phyloP scores from a whole-genome alignment of 2,797 vertebrate genomes.

The Eremophila alpestris region DNA sequence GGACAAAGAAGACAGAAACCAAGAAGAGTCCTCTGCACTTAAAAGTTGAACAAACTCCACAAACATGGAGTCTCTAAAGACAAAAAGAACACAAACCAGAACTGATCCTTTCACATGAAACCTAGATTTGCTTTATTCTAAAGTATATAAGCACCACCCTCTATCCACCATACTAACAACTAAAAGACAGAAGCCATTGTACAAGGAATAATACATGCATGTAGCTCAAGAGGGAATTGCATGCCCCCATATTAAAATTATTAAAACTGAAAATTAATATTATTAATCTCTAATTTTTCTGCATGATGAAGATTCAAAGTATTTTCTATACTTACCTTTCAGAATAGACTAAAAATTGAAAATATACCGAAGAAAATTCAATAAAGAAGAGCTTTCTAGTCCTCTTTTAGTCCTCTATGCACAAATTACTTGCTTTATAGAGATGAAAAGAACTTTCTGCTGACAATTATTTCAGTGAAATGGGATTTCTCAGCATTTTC shows the following conservation, averaged over 20 bases:
- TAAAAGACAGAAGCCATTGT: neutral
- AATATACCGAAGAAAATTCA: neutral
- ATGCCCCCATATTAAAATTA: neutral
- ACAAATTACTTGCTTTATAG: neutral
- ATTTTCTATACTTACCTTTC: neutral
- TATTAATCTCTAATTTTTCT: neutral
- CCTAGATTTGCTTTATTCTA: neutral
- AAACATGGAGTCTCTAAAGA: neutral
- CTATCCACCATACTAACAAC: neutral
- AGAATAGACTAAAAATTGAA: neutral
- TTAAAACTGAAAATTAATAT: neutral
- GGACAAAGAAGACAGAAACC: accelerated
- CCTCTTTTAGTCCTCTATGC: neutral
- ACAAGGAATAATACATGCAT: neutral
- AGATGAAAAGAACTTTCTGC: neutral
- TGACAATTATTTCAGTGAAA: neutral
- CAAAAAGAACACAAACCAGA: neutral
- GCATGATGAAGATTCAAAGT: neutral
- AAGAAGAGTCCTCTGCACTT: neutral
- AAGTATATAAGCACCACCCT: neutral
- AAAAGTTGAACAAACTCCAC: neutral
- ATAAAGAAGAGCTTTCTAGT: neutral
- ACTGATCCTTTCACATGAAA: neutral
- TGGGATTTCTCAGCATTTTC: neutral
- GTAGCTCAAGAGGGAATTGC: neutral